Evolutionary conservation across 2,113 vertebrate species (phyloP).

Genomic region (Heterocephalus glaber): DNA sequence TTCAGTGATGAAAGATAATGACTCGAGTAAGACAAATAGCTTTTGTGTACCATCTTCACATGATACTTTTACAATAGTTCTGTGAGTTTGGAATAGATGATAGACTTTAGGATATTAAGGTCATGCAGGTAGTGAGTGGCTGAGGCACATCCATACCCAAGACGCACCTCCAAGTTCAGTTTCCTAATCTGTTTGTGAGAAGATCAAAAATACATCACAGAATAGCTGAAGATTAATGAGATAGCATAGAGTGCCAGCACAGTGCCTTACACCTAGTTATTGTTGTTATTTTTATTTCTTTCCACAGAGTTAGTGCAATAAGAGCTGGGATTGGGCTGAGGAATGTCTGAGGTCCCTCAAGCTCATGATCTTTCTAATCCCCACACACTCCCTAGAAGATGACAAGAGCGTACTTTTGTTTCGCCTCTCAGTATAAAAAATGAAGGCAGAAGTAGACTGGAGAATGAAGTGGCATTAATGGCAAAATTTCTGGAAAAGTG

Average conservation of each 20-base stretch:
- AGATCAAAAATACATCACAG: neutral
- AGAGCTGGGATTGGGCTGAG: neutral
- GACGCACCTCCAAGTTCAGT: neutral
- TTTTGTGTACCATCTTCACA: neutral
- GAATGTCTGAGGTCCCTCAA: neutral
- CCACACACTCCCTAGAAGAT: neutral
- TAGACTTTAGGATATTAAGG: neutral
- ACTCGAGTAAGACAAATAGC: neutral
- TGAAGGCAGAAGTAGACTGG: neutral
- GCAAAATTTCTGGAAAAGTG: neutral
- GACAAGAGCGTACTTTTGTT: neutral
- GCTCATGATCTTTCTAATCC: neutral
- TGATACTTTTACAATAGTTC: neutral
- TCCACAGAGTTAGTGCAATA: neutral
- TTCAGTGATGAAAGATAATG: neutral
- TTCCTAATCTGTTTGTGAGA: conserved; percentile 25
- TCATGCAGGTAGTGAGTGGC: neutral
- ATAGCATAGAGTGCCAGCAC: neutral
- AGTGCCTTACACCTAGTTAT: neutral
- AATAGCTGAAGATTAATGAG: neutral
- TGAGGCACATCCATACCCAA: neutral
- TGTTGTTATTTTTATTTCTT: neutral
- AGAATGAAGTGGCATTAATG: conserved; percentile 20
- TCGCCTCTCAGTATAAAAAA: conserved; percentile 6
- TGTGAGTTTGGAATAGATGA: neutral